phyloP scores from a whole-genome alignment of 1,140 invertebrate species.

The Microplitis demolitor region DNA sequence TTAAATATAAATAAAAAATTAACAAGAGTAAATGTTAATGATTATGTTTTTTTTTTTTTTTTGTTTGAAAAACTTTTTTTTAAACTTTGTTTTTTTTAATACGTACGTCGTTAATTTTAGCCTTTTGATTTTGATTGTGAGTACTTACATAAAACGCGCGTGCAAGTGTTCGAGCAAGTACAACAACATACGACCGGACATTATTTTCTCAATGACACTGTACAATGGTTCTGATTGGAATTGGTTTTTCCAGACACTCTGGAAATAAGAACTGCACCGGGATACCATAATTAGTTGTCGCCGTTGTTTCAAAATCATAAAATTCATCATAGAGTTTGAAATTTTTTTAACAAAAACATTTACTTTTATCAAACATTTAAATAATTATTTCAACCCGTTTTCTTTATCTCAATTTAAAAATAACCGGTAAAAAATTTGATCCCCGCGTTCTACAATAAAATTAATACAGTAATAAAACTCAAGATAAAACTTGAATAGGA shows the following conservation, averaged over 20 bases:
- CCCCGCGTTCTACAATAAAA: too few relatives aligned
- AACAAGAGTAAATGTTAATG: neutral
- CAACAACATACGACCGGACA: conserved; percentile 57
- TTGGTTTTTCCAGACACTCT: conserved; percentile 63
- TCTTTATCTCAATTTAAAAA: too few relatives aligned
- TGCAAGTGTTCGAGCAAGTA: conserved; percentile 57
- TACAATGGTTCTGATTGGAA: conserved; percentile 60
- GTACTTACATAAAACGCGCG: conserved; percentile 62
- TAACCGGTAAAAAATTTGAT: too few relatives aligned
- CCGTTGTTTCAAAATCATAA: neutral
- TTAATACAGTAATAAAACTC: too few relatives aligned
- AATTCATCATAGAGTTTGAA: too few relatives aligned
- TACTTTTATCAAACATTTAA: too few relatives aligned
- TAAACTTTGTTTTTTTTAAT: conserved; percentile 40
- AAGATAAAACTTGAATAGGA: too few relatives aligned
- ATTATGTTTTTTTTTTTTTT: conserved; percentile 7
- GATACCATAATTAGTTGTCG: conserved; percentile 21
- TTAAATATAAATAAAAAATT: conserved; percentile 2
- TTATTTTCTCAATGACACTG: conserved; percentile 60
- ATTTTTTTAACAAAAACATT: too few relatives aligned
- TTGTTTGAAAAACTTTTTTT: neutral
- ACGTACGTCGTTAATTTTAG: conserved; percentile 55
- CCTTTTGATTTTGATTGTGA: conserved; percentile 44
- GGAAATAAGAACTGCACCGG: conserved; percentile 61
- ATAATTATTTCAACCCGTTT: too few relatives aligned